These are phyloP conservation scores for Ormyrus pomaceus DNA, from an alignment of 2,888 invertebrate genomes.

Conservation along the genomic window DNA sequence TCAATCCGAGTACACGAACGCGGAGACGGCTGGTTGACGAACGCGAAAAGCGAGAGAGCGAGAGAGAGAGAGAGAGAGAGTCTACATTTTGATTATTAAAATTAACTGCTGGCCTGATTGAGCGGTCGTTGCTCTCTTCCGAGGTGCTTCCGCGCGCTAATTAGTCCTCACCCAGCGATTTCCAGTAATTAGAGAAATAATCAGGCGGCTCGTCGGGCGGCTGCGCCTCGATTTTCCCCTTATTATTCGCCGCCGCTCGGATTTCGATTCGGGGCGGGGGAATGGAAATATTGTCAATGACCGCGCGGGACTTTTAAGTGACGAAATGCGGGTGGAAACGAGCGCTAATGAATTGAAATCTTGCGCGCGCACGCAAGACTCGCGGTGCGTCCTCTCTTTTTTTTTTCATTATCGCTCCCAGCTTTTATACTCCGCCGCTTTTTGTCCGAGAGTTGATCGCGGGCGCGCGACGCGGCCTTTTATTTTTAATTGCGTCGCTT, in stretches of 20 bases:
- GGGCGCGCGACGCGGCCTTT: background rate
- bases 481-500: background rate
- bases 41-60: too few relatives aligned
- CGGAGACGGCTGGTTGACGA: background rate
- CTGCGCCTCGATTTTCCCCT: slow-evolving; percentile 1
- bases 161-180: slow-evolving; percentile 11
- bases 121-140: background rate
- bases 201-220: background rate
- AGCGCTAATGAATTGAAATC: background rate
- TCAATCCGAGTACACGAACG: slow-evolving; percentile 29
- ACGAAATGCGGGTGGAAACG: background rate
- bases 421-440: too few relatives aligned
- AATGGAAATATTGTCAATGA: background rate
- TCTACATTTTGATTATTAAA: slow-evolving; percentile 39
- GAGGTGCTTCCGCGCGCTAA: background rate
- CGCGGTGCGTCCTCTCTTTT: too few relatives aligned
- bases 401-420: too few relatives aligned
- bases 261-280: background rate
- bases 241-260: background rate
- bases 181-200: slow-evolving; percentile 37
- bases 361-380: too few relatives aligned
- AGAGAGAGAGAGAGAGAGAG: background rate
- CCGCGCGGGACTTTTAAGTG: background rate
- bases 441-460: too few relatives aligned
- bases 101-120: slow-evolving; percentile 28